phyloP scores from a whole-genome alignment of 35 echinoderm and acorn worm genomes.

The Anneissia japonica region DNA sequence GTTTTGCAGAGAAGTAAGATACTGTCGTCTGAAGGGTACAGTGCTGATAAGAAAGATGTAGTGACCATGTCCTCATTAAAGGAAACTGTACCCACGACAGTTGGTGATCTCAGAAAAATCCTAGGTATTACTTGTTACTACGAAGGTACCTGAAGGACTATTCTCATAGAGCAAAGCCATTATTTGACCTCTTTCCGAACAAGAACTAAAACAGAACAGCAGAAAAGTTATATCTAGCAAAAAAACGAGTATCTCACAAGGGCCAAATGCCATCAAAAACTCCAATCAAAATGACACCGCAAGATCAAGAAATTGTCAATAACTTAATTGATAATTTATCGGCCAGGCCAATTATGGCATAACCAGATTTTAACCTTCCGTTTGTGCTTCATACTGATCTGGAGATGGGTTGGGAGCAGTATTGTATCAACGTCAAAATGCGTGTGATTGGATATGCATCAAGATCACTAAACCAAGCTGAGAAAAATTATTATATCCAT shows the following conservation, averaged over 20 bases:
- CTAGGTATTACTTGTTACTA: constrained; percentile 33
- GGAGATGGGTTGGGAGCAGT: constrained; percentile 64
- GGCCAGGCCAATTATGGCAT: constrained; percentile 42
- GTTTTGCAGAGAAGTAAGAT: constrained; percentile 32
- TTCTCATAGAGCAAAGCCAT: constrained; percentile 12
- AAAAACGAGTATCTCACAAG: too few relatives aligned
- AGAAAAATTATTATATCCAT: too few relatives aligned
- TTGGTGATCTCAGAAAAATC: constrained; percentile 21
- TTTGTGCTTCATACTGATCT: constrained; percentile 63
- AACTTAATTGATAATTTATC: constrained; percentile 45
- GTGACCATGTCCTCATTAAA: constrained; percentile 15
- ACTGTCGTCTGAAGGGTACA: constrained; percentile 9
- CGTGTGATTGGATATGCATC: too few relatives aligned
- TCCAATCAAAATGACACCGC: constrained; percentile 20
- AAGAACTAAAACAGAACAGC: not conserved
- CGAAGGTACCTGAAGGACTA: constrained; percentile 23
- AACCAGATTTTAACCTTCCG: constrained; percentile 41
- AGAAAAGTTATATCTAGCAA: too few relatives aligned
- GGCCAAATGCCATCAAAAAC: constrained; percentile 40
- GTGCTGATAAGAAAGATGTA: constrained; percentile 14
- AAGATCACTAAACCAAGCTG: too few relatives aligned
- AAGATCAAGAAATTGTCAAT: constrained; percentile 38
- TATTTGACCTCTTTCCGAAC: constrained; percentile 20
- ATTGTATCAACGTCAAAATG: constrained; percentile 46
- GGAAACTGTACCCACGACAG: constrained; percentile 19